Base-by-base conservation (phyloP, 2,888 invertebrate species). In the Cynaeus angustus region DNA sequence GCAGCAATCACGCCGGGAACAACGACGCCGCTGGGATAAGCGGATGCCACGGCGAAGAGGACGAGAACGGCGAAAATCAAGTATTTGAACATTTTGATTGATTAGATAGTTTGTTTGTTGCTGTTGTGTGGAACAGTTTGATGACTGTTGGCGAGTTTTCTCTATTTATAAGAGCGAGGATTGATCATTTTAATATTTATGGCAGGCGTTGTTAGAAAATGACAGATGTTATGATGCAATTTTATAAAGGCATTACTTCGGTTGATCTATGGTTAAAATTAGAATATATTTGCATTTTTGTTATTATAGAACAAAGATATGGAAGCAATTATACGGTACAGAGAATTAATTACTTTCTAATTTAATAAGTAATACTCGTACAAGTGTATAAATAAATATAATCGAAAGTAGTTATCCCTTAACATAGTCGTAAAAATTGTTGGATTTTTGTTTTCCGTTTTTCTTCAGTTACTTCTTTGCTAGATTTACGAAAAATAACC, bases 21-120 rank as follows among this genome's bases (percentile, higher is more conserved):
- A 48, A 14, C 33, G 56, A 52, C 56, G 53, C 53, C 69, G 53
- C 76, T 74, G 55, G 71, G 75, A n/a, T 74, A 72, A 12, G 72
- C 75, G 5, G 72, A 72, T 12, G 68, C 71, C 8, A 76, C 38
- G 45, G 75, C 76, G 67, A 78, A 64, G 21, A 76, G 13, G 69
- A 71, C 76, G 52, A 79, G 46, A 28, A 79, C 14, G 58, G 70
- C 76, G 56, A 77, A 68, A 10, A 77, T 14, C 14, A 78, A 38
- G 70, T 73, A 69, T 71, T 77, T 77, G 64, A 70, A 65, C 77
- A 77, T 78, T 46, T 72, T 78, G 74, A 37, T 50, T 52, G 38
- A 16, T 50, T 52, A 1, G 26, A 12, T 21, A 45, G 46, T 7
- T 58, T 14, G 28, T 41, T 37, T 55, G 55, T 61, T 61, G 59